Evolutionary conservation across 2,888 invertebrate genomes (phyloP), one percentile per base, ranked within the genome.

Genomic region (Eupithecia subumbrata): DNA sequence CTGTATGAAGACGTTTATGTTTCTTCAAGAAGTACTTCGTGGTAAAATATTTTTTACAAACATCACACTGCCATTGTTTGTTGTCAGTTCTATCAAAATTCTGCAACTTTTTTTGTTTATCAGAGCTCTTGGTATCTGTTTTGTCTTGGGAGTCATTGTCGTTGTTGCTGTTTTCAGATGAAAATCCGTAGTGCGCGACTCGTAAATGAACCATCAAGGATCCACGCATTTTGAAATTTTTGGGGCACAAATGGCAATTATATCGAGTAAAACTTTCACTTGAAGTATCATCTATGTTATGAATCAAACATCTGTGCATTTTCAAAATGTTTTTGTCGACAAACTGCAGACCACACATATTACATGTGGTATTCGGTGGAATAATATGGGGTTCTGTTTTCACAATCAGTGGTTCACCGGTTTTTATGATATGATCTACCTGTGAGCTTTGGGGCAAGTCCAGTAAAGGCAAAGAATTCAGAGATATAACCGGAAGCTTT

Each of bases 21-120:
- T 98, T 98, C 91, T 98, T 98, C 81, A 98, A 92, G 87, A 98
- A 98, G 93, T 98, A 98, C 90, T 98, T 98, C 2, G 98, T 98
- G 0, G 98, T 98, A 87, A 98, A 98, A 90, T 96, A 96, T 94
- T 98, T 98, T 74, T 96, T 95, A 89, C 98, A 98, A 67, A 97
- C 96, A 85, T 98, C 97, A 87, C 98, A 98, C 86, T 97, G 97
- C 98, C 98, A 98, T 87, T 97, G 97, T 89, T 98, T 98, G 72
- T 96, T 96, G 80, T 97, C 97, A 82, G 87, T 91, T 87, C 89
- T 89, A 66, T 90, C 91, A 73, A 88, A 81, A 72, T 80, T 85
- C 18, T 76, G 72, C 63, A 83, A 68, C 77, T 88, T 90, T 72
- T 89, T 88, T 64, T 88, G 74, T 73, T 80, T 77, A 45, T 87